Base-by-base conservation (phyloP, 2,113 vertebrate species). In the Centropus unirufus region DNA sequence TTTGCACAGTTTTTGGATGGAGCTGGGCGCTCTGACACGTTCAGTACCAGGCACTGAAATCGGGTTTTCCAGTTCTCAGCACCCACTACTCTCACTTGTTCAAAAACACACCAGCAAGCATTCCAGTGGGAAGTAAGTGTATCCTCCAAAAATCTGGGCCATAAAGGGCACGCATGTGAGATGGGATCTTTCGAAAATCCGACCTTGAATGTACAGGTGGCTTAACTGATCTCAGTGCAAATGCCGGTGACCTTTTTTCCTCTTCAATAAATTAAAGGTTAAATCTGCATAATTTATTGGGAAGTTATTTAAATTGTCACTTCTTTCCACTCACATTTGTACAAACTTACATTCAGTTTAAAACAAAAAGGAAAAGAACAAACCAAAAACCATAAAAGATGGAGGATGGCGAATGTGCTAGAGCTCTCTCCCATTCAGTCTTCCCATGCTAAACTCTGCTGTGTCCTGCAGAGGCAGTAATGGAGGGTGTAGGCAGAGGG, bases 211-310 rank as follows among this genome's bases (percentile, higher is more conserved):
- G 32, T 64, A 62, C 57, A 86, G 14, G 62, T 79, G 70, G 52
- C 75, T 89, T 85, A 66, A 62, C 46, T 66, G 75, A 74, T 81
- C 83, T 66, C 77, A 51, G 49, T 80, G 67, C 57, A 85, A 83
- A 93, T 52, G 57, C 58, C 27, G 27, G 46, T 89, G 80, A 89
- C 87, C 84, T 94, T 96, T 83, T 54, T 62, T 52, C 42, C 40
- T 24, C 23, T 83, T 88, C 42, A 79, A 18, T 79, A 93, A 82
- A 70, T 75, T 54, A 75, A 96, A 96, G 93, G 95, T 89, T 86
- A 91, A 49, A 91, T 94, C 88, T 91, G n/a, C 80, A 36, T 91
- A 83, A 83, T 89, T 83, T 75, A 70, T 83, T 83, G 66, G 80
- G 30, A 61, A 85, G 61, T 78, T 89, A 62, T 26, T 85, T 78